Evolutionary conservation across 2,888 invertebrate genomes (phyloP).

Genomic region (Phaedon cochleariae): DNA sequence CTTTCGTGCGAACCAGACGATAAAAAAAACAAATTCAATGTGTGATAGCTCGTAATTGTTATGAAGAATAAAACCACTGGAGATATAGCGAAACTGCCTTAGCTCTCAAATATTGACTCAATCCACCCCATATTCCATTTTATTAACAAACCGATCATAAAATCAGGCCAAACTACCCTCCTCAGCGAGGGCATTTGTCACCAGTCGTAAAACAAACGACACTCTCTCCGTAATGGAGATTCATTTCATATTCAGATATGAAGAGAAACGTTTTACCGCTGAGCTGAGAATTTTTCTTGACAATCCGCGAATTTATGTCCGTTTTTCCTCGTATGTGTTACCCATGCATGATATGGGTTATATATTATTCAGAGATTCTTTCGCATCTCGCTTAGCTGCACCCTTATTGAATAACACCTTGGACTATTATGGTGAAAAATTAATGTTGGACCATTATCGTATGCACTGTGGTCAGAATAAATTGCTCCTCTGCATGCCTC

Average conservation of each 20-base stretch:
- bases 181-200: not conserved
- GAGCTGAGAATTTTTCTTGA: conserved; percentile 56
- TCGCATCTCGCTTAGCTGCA: conserved; percentile 48
- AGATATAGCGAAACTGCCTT: no score
- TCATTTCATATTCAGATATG: conserved; percentile 50
- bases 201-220: conserved; percentile 39
- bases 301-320: conserved; percentile 57
- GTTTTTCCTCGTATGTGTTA: conserved; percentile 51
- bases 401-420: conserved; percentile 48
- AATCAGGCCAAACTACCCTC: not conserved
- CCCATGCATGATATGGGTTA: conserved; percentile 53
- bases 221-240: conserved; percentile 45
- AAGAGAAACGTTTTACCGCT: conserved; percentile 52
- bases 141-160: not conserved
- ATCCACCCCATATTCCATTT: not conserved
- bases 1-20: no score
- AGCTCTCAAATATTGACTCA: no score
- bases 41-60: no score
- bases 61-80: no score
- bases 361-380: conserved; percentile 56
- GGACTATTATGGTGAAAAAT: conserved; percentile 21
- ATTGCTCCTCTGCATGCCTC: not conserved
- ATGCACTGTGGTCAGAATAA: not conserved
- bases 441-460: conserved; percentile 18
- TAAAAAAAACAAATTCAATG: no score